These are phyloP conservation scores for Andrena cerasifolii DNA, from an alignment of 1,140 invertebrate genomes.

Conservation along the genomic window DNA sequence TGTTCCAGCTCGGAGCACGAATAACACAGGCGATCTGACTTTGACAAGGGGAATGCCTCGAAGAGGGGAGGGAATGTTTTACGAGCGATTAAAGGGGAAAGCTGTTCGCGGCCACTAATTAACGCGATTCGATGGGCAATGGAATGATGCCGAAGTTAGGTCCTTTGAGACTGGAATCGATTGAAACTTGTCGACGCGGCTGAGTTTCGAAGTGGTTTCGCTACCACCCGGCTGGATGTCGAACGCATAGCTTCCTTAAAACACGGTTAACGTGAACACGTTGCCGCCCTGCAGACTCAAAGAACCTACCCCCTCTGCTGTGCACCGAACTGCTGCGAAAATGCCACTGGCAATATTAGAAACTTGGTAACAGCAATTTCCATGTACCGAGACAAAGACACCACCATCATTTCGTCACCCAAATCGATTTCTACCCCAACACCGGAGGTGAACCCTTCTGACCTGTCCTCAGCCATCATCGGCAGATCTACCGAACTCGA, in stretches of 20 bases:
- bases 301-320: neutral
- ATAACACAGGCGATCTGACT: neutral
- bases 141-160: conserved; percentile 9
- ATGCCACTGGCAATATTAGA: too few species aligned
- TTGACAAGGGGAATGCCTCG: conserved; percentile 8
- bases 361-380: too few species aligned
- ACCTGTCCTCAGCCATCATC: neutral
- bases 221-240: neutral
- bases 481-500: neutral
- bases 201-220: neutral
- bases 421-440: too few species aligned
- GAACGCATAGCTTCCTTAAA: conserved; percentile 22
- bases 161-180: conserved; percentile 28
- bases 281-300: neutral
- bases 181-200: conserved; percentile 5
- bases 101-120: conserved; percentile 43
- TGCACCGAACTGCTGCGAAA: neutral
- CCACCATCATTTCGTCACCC: too few species aligned
- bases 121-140: conserved; percentile 32
- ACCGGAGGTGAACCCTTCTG: neutral
- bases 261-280: neutral
- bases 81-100: conserved; percentile 12
- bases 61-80: conserved; percentile 1
- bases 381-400: too few species aligned
- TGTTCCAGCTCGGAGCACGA: neutral